phyloP scores from a whole-genome alignment of 2,888 invertebrate species.

The Ormyrus nitidulus region DNA sequence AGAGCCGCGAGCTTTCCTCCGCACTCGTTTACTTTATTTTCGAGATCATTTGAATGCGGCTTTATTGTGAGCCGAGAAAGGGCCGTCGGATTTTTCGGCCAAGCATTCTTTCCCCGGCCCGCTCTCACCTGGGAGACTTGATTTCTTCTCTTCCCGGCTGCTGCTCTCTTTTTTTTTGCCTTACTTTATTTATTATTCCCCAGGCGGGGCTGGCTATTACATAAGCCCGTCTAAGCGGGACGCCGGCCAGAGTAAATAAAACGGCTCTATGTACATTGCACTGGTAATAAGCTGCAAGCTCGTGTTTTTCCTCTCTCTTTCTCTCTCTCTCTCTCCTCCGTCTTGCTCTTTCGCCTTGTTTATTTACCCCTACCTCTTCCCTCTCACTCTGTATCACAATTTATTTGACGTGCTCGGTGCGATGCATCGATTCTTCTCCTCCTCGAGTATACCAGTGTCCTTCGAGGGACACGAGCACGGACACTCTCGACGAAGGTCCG shows the following conservation, averaged over 20 bases:
- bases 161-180: slow-evolving; percentile 2
- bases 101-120: background rate
- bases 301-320: slow-evolving; percentile 17
- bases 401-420: background rate
- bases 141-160: background rate
- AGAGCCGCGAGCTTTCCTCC: background rate
- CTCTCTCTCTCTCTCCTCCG: background rate
- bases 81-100: background rate
- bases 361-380: background rate
- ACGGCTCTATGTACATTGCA: slow-evolving; percentile 7
- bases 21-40: slow-evolving; percentile 10
- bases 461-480: background rate
- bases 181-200: slow-evolving; percentile 36
- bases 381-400: slow-evolving; percentile 23
- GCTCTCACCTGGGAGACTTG: background rate
- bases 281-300: slow-evolving; percentile 16
- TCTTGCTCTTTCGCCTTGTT: background rate
- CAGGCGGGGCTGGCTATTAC: slow-evolving; percentile 22
- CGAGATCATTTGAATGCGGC: slow-evolving; percentile 2
- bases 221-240: slow-evolving; percentile 34
- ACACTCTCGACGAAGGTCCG: too few species aligned
- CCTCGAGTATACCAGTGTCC: background rate
- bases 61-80: background rate
- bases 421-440: background rate
- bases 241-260: slow-evolving; percentile 33